Evolutionary conservation across 2,888 invertebrate species (phyloP).

Genomic region (Caenorhabditis doughertyi): DNA sequence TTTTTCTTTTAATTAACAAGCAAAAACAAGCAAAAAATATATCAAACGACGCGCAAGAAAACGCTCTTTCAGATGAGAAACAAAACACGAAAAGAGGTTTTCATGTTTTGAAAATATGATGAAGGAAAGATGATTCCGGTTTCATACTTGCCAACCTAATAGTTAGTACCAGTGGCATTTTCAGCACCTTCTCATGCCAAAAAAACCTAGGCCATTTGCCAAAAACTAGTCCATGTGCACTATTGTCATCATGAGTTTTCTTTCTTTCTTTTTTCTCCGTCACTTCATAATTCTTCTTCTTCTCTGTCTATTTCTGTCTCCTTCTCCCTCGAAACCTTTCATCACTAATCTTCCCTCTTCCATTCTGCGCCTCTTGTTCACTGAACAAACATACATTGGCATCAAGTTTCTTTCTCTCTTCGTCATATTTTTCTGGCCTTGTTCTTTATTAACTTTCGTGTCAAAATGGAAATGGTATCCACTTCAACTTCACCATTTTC

Average conservation of each 20-base stretch:
- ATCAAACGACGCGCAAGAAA: no score
- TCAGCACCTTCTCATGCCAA: not conserved
- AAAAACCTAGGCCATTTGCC: constrained; percentile 19
- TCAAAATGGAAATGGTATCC: constrained; percentile 15
- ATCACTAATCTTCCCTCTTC: not conserved
- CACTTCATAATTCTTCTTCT: constrained; percentile 1
- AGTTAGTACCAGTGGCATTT: no score
- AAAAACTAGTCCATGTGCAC: no score
- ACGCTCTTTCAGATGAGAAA: no score
- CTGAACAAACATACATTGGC: constrained; percentile 26
- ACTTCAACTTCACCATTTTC: constrained; percentile 17
- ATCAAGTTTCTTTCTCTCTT: constrained; percentile 23
- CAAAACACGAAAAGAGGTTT: no score
- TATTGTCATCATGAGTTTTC: constrained; percentile 8
- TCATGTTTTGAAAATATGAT: no score
- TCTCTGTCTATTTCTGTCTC: not conserved
- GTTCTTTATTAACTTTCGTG: not conserved
- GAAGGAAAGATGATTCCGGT: no score
- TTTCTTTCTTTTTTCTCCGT: not conserved
- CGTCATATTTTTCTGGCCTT: not conserved
- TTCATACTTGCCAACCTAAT: no score
- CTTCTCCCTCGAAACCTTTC: not conserved
- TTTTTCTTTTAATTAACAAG: no score
- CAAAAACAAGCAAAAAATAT: no score
- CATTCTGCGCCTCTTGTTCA: not conserved